Percentiles rank a stretch among this genome's conserved stretches.
These are phyloP conservation scores for Ophioninae sp. DNA, from an alignment of 2,888 invertebrate genomes.

Conservation along the genomic window DNA sequence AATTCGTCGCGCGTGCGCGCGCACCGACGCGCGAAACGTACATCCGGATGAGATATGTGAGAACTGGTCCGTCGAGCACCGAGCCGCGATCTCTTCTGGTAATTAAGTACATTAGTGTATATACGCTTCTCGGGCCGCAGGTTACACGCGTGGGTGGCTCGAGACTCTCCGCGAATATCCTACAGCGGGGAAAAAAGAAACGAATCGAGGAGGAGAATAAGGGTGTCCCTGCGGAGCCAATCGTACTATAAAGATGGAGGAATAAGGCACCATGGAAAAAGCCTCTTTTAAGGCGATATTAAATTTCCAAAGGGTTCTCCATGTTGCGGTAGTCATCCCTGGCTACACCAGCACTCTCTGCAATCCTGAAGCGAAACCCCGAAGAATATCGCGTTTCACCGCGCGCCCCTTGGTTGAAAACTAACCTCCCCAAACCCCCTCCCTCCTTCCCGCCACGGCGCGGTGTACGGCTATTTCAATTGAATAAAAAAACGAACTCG, in stretches of 20 bases:
- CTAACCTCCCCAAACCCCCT: conserved; percentile 54
- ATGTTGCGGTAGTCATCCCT: conserved; percentile 53
- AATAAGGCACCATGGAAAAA: conserved; percentile 45
- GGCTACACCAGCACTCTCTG: not conserved
- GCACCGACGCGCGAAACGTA: conserved; percentile 22
- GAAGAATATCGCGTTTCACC: conserved; percentile 67
- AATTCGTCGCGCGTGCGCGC: conserved; percentile 20
- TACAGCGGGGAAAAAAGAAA: conserved; percentile 2
- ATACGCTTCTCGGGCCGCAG: conserved; percentile 34
- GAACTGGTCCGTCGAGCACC: conserved; percentile 48
- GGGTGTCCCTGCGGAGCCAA: conserved; percentile 34
- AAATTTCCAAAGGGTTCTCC: conserved; percentile 65
- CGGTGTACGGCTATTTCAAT: not conserved
- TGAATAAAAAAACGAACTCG: not conserved
- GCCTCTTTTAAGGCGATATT: conserved; percentile 64
- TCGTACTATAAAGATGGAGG: conserved; percentile 52
- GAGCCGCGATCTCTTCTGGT: conserved; percentile 34
- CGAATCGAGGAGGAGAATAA: not conserved
- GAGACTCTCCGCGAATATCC: conserved; percentile 41
- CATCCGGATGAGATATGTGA: conserved; percentile 55
- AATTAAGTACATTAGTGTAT: conserved; percentile 53
- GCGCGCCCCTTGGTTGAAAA: conserved; percentile 31
- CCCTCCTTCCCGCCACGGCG: conserved; percentile 41
- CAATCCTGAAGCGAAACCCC: conserved; percentile 49
- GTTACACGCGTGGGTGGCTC: conserved; percentile 59